Base-by-base conservation (phyloP, 2,797 vertebrate species). In the Chelmon rostratus region DNA sequence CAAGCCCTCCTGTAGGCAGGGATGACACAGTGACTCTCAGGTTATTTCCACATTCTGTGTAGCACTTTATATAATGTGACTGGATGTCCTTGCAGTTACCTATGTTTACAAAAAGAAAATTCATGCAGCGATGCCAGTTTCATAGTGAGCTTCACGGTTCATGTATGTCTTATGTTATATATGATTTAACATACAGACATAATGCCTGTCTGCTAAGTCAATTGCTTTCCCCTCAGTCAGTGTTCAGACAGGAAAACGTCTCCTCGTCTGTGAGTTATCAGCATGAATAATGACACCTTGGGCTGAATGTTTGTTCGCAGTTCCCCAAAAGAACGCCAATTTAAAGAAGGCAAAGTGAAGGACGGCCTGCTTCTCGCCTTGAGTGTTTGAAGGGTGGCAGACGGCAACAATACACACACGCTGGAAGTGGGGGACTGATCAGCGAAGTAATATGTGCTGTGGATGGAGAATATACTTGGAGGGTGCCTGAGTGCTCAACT, bases 241-340 rank as follows among this genome's bases (percentile, higher is more conserved):
- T 49, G 28, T 35, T 71, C 40, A 70, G 56, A 73, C 35, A 42
- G 58, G 25, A 80, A 75, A 79, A 79, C 53, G 52, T 69, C 40
- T 82, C 67, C 65, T 57, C 52, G 68, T 71, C 68, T 85, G 33
- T 73, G 76, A 88, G 73, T 90, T 81, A 86, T 83, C 71, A 40
- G 25, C 69, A 64, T 85, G 78, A 89, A 83, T 88, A 83, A 89
- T 87, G 85, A 82, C 81, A 84, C 78, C 82, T 81, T 74, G 58
- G 70, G 77, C 73, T 78, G 64, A 75, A 78, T 83, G 75, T 89
- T 87, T 89, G 89, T 75, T 86, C 82, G 73, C 74, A 79, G 76
- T 46, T 78, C 40, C 71, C 79, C 69, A 63, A 86, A 90, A 83
- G 73, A 84, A 69, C 10, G 31, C 15, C 81, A 89, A 78, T 88